A percentile compares a stretch with the other conserved stretches of the same genome.
These are phyloP conservation scores for Andrena trimmerana DNA, from an alignment of 2,888 invertebrate species.

Conservation along the genomic window DNA sequence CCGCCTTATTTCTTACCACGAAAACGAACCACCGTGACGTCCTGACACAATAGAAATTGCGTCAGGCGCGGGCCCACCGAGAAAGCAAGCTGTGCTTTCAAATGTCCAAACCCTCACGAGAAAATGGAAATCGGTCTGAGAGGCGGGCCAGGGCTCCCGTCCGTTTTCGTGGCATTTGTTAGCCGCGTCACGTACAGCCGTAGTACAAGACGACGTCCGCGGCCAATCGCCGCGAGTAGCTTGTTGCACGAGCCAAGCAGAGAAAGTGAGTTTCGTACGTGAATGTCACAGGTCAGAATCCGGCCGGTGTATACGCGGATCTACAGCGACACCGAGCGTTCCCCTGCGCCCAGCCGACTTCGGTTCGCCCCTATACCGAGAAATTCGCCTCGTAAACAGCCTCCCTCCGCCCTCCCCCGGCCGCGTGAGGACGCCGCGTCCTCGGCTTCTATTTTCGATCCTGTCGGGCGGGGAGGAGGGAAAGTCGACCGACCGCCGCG, in stretches of 20 bases:
- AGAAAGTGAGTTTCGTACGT: conserved; percentile 82
- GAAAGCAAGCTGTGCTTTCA: conserved; percentile 8
- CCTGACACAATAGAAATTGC: conserved; percentile 48
- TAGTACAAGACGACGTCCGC: conserved; percentile 46
- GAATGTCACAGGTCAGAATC: conserved; percentile 83
- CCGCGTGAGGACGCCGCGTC: conserved; percentile 50
- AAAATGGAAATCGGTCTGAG: too few species aligned
- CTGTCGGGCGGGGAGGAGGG: conserved; percentile 45
- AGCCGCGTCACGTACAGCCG: conserved; percentile 66
- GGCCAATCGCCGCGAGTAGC: conserved; percentile 65
- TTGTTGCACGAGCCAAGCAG: conserved; percentile 74
- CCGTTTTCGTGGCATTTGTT: conserved; percentile 74
- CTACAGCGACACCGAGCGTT: conserved; percentile 43
- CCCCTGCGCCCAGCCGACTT: conserved; percentile 19
- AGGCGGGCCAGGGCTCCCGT: conserved; percentile 36
- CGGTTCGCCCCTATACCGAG: not conserved
- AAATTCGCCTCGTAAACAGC: conserved; percentile 29
- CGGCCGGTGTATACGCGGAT: conserved; percentile 67
- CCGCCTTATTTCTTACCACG: not conserved
- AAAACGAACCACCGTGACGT: conserved; percentile 39
- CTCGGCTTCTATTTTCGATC: conserved; percentile 64
- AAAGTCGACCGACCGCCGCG: conserved; percentile 47
- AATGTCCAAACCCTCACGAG: too few species aligned
- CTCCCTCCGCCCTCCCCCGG: not conserved
- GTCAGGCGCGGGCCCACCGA: conserved; percentile 26